These are phyloP conservation scores for Cataglyphis albicans DNA, from an alignment of 2,888 invertebrate genomes.

Conservation along the genomic window DNA sequence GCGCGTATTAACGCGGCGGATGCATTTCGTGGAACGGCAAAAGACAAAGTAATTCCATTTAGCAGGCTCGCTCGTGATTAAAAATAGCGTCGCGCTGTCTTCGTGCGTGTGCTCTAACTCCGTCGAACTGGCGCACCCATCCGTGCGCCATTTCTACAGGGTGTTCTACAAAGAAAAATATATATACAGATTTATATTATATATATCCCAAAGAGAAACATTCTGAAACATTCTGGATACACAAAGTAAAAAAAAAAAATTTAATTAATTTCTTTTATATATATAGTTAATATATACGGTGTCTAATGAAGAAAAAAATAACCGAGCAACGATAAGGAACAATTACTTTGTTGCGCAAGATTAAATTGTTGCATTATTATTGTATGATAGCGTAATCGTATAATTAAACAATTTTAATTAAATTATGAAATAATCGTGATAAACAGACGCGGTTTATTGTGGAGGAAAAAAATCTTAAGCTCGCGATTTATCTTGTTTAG, in stretches of 20 bases:
- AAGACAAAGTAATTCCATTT: conserved; percentile 58
- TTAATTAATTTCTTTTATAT: not conserved
- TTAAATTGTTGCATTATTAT: conserved; percentile 23
- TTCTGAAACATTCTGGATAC: not conserved
- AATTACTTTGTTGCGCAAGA: conserved; percentile 4
- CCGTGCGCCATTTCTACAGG: conserved; percentile 46
- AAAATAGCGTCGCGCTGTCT: conserved; percentile 50
- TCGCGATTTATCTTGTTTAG: conserved; percentile 3
- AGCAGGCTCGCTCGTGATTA: conserved; percentile 52
- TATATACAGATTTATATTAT: no score
- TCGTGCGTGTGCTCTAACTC: conserved; percentile 27
- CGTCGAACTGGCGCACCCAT: conserved; percentile 46
- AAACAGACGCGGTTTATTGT: not conserved
- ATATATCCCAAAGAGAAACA: not conserved
- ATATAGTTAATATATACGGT: not conserved
- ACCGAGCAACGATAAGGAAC: not conserved
- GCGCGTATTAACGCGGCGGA: conserved; percentile 26
- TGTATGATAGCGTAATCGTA: conserved; percentile 32
- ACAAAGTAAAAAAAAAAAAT: not conserved
- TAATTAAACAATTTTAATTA: conserved; percentile 45
- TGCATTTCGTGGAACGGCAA: conserved; percentile 49
- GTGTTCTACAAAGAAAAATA: conserved; percentile 23
- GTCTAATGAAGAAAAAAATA: not conserved
- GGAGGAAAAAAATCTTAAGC: not conserved
- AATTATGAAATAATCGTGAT: conserved; percentile 28